Evolutionary conservation across 2,888 invertebrate species (phyloP), one percentile per base, ranked within the genome.

Genomic region (Dicyrtomina minuta): DNA sequence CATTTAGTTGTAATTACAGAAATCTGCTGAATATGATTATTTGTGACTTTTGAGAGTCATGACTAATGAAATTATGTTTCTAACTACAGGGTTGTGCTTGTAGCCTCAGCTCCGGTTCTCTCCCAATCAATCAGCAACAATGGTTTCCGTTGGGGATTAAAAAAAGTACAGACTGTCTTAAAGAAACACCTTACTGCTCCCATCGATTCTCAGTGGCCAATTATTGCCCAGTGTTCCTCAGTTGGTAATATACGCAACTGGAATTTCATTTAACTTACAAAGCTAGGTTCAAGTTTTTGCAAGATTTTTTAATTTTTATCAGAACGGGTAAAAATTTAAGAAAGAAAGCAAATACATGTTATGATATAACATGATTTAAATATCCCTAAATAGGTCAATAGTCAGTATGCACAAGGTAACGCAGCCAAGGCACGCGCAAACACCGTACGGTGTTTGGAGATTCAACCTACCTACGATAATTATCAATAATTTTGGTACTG

Each of bases 181-280:
- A 84, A 86, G 3, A 86, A 88, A 71, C 86, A 92, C 80, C 89
- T 64, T 44, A 70, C 72, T 20, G 89, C 43, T 81, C 80, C n/a
- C 65, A 82, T 86, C 0, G 78, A 84, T 0, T 80, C 80, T 1
- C 84, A 87, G 0, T 90, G 91, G 87, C 87, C 89, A 0, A 83
- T 96, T 0, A 81, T 94, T 2, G 90, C 90, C 0, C 96, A 97
- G 82, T 90, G 93, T 67, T 96, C 95, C 39, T 96, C 95, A 75
- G 89, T 97, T 49, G 97, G 96, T 26, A 90, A 90, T 72, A 33
- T n/a, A n/a, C n/a, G n/a, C n/a, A n/a, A n/a, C n/a, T n/a, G n/a
- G n/a, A n/a, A n/a, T n/a, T n/a, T n/a, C n/a, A n/a, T n/a, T n/a
- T n/a, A n/a, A n/a, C n/a, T n/a, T n/a, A n/a, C n/a, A n/a, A n/a